Evolutionary conservation across 2,888 invertebrate species (phyloP).

Genomic region (Pteria penguin): DNA sequence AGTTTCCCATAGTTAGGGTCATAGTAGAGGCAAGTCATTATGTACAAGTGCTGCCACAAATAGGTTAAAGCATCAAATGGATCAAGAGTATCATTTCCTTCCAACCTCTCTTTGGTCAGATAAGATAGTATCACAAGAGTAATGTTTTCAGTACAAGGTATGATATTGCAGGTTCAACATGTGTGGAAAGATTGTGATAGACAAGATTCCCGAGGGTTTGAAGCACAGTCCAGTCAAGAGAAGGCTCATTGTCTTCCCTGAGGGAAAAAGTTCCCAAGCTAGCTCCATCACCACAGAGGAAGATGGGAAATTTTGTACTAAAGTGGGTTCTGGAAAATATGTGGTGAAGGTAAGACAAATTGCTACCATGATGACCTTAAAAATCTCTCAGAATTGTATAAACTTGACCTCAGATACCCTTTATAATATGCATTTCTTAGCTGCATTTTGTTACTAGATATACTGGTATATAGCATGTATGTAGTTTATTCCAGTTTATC

Average conservation of each 20-base stretch:
- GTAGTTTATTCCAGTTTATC: no score
- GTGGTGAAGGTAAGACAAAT: constrained; percentile 78
- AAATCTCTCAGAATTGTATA: neutral
- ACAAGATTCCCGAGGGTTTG: constrained; percentile 75
- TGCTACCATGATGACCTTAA: neutral
- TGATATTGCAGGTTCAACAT: constrained; percentile 85
- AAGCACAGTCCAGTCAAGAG: constrained; percentile 61
- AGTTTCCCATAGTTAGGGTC: no score
- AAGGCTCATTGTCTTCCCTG: constrained; percentile 68
- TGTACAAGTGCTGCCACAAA: no score
- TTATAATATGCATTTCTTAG: no score
- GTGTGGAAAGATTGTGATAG: constrained; percentile 81
- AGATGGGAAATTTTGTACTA: constrained; percentile 88
- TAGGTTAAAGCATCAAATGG: no score
- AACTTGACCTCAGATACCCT: neutral
- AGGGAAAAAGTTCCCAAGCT: constrained; percentile 67
- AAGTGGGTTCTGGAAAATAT: constrained; percentile 88
- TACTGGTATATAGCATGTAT: no score
- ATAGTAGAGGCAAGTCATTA: no score
- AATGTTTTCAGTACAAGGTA: no score
- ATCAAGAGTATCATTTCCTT: no score
- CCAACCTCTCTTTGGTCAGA: no score
- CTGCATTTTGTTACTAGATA: no score
- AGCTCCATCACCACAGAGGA: constrained; percentile 76
- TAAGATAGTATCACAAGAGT: neutral